A percentile compares a stretch with the other conserved stretches of the same genome.
Conservation (phyloP, 1,140 invertebrate genomes). For the Drosophila ironensis region DNA sequence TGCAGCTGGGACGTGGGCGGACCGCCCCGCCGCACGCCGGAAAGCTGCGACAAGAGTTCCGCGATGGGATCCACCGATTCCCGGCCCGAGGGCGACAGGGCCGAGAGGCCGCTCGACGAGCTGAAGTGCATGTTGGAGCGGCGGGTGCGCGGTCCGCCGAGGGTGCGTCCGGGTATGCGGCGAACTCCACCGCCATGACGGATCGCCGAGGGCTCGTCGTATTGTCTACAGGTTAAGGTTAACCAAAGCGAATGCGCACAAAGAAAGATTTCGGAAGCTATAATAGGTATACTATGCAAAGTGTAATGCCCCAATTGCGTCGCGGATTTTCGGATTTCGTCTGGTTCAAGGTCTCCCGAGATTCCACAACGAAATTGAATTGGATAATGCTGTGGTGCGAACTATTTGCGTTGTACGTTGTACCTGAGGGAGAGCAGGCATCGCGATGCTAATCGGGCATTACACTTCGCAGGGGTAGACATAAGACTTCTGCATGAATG, state of each 20-base stretch:
- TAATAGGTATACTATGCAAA: no score
- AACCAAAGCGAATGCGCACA: conserved; percentile 34
- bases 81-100: conserved; percentile 91
- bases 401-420: no score
- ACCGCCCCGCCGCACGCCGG: conserved; percentile 90
- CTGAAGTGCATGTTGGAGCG: conserved; percentile 96
- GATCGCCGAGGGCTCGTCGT: conserved; percentile 93
- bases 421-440: no score
- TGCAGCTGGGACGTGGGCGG: conserved; percentile 91
- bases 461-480: no score
- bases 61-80: conserved; percentile 97
- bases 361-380: no score
- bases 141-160: conserved; percentile 88
- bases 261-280: neutral
- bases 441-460: no score
- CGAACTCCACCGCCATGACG: conserved; percentile 90
- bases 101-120: conserved; percentile 90
- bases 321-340: no score
- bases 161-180: conserved; percentile 91
- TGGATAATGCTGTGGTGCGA: no score
- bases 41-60: conserved; percentile 95
- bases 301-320: no score
- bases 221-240: conserved; percentile 84
- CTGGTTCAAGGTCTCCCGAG: no score
- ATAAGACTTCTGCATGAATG: no score